phyloP scores from a whole-genome alignment of 2,797 vertebrate species.

The Anabacerthia variegaticeps region DNA sequence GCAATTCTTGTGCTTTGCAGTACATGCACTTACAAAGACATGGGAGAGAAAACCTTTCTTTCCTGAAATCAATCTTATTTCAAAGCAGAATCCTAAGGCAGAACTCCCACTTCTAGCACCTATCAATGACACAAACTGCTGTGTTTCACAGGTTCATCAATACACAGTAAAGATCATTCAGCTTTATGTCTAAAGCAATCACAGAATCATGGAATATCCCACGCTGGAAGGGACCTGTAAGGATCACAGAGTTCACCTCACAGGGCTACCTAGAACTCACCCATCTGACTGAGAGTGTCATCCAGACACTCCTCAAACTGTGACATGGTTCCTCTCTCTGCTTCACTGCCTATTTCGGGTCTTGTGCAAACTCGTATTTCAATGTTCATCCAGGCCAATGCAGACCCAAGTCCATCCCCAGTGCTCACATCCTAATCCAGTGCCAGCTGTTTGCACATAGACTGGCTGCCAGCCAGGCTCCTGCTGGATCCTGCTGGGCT shows the following conservation, averaged over 20 bases:
- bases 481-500: neutral
- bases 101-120: neutral
- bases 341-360: neutral
- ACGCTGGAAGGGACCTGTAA: neutral
- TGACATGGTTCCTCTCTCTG: neutral
- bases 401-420: neutral
- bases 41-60: neutral
- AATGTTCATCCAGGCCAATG: neutral
- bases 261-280: neutral
- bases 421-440: neutral
- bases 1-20: neutral
- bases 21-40: neutral
- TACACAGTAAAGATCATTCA: neutral
- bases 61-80: neutral
- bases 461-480: slow-evolving; percentile 13
- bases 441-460: neutral
- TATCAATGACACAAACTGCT: neutral
- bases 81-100: neutral
- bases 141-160: neutral
- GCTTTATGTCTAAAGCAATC: neutral
- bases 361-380: neutral
- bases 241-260: neutral
- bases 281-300: neutral
- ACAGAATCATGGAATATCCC: neutral
- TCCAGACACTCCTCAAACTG: neutral